These are phyloP conservation scores for Drosophila yakuba DNA, from an alignment of 1,140 invertebrate species.

Conservation along the genomic window DNA sequence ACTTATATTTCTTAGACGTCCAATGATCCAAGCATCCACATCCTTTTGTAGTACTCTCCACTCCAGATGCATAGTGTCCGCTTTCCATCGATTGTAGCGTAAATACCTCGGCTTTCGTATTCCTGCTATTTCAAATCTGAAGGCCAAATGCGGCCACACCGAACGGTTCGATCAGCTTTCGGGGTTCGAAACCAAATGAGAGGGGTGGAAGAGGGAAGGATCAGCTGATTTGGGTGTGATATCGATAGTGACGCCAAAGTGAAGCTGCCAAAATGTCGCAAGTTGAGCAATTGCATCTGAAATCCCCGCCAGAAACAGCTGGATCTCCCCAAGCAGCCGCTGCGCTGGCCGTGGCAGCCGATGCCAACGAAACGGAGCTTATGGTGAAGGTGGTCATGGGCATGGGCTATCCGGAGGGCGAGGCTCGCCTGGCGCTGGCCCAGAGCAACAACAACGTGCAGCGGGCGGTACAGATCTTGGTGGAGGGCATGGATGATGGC, in stretches of 20 bases:
- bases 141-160: background rate
- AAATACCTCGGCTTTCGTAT: too few relatives aligned
- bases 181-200: slow-evolving; percentile 2
- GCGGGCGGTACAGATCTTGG: slow-evolving; percentile 60
- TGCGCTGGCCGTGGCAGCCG: slow-evolving; percentile 1
- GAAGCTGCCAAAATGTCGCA: background rate
- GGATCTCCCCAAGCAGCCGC: slow-evolving; percentile 4
- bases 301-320: background rate
- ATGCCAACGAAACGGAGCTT: slow-evolving; percentile 27
- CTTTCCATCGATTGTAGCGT: too few relatives aligned
- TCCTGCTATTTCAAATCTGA: too few relatives aligned
- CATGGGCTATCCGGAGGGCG: slow-evolving; percentile 66
- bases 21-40: background rate
- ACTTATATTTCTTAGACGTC: background rate
- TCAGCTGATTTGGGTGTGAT: slow-evolving; percentile 1
- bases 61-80: too few relatives aligned
- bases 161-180: background rate
- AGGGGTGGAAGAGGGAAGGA: background rate
- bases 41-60: background rate
- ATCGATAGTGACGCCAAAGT: slow-evolving; percentile 1
- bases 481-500: slow-evolving; percentile 36
- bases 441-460: slow-evolving; percentile 62
- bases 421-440: slow-evolving; percentile 46
- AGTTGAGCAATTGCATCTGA: too few relatives aligned
- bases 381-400: slow-evolving; percentile 39